Percentiles rank a stretch among this genome's conserved stretches.
Evolutionary conservation across 2,888 invertebrate species (phyloP).

Genomic region (Emmelina monodactyla): DNA sequence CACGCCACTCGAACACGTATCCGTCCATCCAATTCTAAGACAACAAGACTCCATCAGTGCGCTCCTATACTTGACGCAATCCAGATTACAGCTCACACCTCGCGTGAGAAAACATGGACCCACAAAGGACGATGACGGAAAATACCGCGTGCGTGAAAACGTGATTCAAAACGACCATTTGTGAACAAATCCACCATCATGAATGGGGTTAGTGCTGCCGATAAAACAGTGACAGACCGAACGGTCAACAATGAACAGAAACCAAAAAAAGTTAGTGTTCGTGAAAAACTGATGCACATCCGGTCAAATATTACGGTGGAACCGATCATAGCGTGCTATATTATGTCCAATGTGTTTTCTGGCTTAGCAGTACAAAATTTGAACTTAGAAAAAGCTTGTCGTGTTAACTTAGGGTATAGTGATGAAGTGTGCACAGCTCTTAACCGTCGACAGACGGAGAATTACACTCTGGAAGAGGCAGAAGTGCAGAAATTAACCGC

Average conservation of each 20-base stretch:
- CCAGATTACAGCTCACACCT: not conserved
- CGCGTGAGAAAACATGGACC: not conserved
- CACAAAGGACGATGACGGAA: not conserved
- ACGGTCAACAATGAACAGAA: conserved; percentile 32
- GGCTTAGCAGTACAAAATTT: conserved; percentile 81
- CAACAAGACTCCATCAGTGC: conserved; percentile 35
- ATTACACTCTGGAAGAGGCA: conserved; percentile 61
- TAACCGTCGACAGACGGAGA: conserved; percentile 73
- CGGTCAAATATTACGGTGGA: conserved; percentile 72
- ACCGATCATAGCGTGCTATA: conserved; percentile 73
- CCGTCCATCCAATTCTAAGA: conserved; percentile 57
- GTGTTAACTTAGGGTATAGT: conserved; percentile 78
- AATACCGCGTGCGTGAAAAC: conserved; percentile 1
- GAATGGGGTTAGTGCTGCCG: conserved; percentile 48
- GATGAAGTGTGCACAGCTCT: conserved; percentile 78
- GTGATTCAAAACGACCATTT: too few species aligned
- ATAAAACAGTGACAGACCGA: conserved; percentile 33
- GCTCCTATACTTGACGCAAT: not conserved
- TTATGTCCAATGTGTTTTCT: conserved; percentile 74
- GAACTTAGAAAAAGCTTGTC: conserved; percentile 77
- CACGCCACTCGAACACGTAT: conserved; percentile 56
- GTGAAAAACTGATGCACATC: conserved; percentile 56
- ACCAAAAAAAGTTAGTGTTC: conserved; percentile 32
- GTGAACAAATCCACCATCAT: conserved; percentile 33
- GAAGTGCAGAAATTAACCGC: conserved; percentile 77